Conservation (phyloP, 2,888 invertebrate genomes). For the Mythimna vitellina region DNA sequence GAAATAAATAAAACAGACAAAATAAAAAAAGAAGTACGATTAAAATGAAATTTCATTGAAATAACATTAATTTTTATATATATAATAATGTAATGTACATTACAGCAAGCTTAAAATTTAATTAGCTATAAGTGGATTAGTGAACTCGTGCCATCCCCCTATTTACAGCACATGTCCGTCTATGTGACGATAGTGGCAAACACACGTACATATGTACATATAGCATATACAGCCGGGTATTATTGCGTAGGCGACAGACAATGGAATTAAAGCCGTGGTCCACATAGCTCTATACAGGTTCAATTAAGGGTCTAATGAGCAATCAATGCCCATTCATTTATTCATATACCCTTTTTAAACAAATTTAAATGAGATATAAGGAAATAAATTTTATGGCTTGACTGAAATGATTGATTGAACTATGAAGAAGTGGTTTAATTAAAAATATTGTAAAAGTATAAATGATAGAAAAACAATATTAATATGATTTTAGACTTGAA, state of each 20-base stretch:
- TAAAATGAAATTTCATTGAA: too few relatives aligned
- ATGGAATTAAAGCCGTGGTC: slow-evolving; percentile 36
- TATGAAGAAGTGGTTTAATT: not conserved
- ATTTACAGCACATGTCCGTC: not conserved
- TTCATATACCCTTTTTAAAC: slow-evolving; percentile 3
- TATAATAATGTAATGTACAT: too few relatives aligned
- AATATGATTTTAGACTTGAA: too few relatives aligned
- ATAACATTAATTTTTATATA: too few relatives aligned
- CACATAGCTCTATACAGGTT: slow-evolving; percentile 23
- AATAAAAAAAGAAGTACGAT: too few relatives aligned
- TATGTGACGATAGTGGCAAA: slow-evolving; percentile 1
- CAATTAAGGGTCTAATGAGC: slow-evolving; percentile 31
- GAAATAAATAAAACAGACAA: too few relatives aligned
- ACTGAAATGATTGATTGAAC: not conserved
- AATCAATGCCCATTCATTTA: slow-evolving; percentile 29
- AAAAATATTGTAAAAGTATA: not conserved
- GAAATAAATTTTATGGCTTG: not conserved
- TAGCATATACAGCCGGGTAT: not conserved
- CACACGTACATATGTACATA: not conserved
- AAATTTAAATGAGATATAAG: slow-evolving; percentile 1
- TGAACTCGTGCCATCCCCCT: not conserved
- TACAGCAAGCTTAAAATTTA: not conserved
- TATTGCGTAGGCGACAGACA: slow-evolving; percentile 33
- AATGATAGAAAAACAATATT: not conserved
- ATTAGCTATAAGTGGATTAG: slow-evolving; percentile 7